phyloP scores from a whole-genome alignment of 1,140 invertebrate genomes.

The Cyclargus thomasi region DNA sequence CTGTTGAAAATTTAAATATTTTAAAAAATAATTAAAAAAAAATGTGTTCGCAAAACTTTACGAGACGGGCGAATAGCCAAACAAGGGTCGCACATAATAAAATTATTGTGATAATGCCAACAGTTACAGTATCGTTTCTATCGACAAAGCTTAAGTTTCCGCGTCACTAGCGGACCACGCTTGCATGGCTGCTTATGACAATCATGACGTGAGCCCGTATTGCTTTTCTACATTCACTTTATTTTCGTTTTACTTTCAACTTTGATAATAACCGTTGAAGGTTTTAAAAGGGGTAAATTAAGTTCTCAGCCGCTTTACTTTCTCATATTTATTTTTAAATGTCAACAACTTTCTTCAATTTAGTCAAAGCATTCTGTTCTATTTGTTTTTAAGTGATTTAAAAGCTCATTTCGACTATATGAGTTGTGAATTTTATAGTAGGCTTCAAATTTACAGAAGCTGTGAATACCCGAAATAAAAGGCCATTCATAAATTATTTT shows the following conservation, averaged over 20 bases:
- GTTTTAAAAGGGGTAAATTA: not conserved
- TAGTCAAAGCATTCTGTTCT: too few species aligned
- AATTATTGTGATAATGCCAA: not conserved
- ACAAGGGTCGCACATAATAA: too few species aligned
- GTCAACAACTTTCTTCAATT: not conserved
- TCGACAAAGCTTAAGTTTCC: conserved; percentile 11
- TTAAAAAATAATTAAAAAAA: too few species aligned
- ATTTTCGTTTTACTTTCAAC: conserved; percentile 10
- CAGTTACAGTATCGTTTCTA: not conserved
- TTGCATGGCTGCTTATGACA: conserved; percentile 25
- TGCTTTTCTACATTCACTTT: conserved; percentile 14
- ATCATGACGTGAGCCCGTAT: conserved; percentile 19
- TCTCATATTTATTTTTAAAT: not conserved
- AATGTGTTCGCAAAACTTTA: too few species aligned
- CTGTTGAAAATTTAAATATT: too few species aligned
- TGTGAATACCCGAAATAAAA: too few species aligned
- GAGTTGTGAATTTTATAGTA: too few species aligned
- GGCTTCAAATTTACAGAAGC: too few species aligned
- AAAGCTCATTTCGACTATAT: too few species aligned
- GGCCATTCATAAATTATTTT: too few species aligned
- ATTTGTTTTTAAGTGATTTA: too few species aligned
- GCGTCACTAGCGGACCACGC: conserved; percentile 17
- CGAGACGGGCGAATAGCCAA: too few species aligned
- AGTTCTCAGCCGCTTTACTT: not conserved
- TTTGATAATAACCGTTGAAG: conserved; percentile 7